phyloP scores from a whole-genome alignment of 92 coral and sea anemone genomes.

The Phenganax subtilis region DNA sequence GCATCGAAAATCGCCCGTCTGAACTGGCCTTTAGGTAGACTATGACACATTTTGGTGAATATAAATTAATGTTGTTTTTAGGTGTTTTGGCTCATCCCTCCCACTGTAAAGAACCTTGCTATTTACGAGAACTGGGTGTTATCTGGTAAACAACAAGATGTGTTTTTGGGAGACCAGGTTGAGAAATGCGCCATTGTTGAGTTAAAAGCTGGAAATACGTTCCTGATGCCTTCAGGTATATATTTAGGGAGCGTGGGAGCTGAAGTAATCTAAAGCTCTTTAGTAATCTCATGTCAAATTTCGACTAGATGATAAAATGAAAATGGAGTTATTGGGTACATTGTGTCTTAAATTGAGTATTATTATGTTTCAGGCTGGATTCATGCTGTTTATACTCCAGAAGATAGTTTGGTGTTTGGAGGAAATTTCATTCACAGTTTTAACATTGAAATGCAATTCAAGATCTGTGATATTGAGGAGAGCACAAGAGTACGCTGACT shows the following conservation, averaged over 20 bases:
- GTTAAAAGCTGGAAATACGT: slow-evolving; percentile 76
- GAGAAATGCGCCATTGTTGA: slow-evolving; percentile 76
- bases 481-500: slow-evolving; percentile 46
- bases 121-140: slow-evolving; percentile 90
- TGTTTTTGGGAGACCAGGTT: slow-evolving; percentile 96
- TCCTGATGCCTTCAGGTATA: slow-evolving; percentile 91
- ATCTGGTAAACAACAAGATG: slow-evolving; percentile 96
- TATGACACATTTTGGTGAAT: neutral
- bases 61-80: slow-evolving; percentile 24
- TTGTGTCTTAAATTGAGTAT: too few relatives aligned
- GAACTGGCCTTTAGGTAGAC: neutral
- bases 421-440: slow-evolving; percentile 93
- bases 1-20: too few relatives aligned
- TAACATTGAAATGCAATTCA: slow-evolving; percentile 76
- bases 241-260: neutral
- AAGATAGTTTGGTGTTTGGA: slow-evolving; percentile 92
- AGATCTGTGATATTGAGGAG: slow-evolving; percentile 85
- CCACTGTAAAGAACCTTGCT: slow-evolving; percentile 77
- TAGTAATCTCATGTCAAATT: too few relatives aligned
- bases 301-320: too few relatives aligned
- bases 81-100: slow-evolving; percentile 97
- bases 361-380: slow-evolving; percentile 70
- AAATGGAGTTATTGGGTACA: too few relatives aligned
- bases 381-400: slow-evolving; percentile 92
- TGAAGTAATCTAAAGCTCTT: neutral